phyloP scores from a whole-genome alignment of 2,888 invertebrate genomes.

The Hesperia comma region DNA sequence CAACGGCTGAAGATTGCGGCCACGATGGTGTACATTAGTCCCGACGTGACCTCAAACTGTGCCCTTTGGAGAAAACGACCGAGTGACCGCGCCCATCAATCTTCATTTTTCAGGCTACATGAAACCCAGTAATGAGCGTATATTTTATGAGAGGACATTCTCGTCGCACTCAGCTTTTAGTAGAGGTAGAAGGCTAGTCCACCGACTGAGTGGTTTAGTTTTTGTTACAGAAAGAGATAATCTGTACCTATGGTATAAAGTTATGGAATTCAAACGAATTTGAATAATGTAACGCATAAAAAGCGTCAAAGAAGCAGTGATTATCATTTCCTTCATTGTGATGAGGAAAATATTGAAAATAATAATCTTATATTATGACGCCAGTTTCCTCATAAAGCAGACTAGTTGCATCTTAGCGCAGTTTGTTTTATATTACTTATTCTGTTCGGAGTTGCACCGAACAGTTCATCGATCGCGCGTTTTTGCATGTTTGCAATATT shows the following conservation, averaged over 20 bases:
- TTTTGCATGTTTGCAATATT: no score
- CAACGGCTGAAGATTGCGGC: slow-evolving; percentile 36
- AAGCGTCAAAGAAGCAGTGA: not conserved
- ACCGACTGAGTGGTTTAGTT: not conserved
- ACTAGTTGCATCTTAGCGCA: not conserved
- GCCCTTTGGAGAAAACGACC: slow-evolving; percentile 54
- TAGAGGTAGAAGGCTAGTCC: not conserved
- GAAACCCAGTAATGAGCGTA: slow-evolving; percentile 8
- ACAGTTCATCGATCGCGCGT: no score
- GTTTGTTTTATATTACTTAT: no score
- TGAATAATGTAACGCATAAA: not conserved
- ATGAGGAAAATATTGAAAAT: slow-evolving; percentile 1
- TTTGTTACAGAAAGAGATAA: no score
- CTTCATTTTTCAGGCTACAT: slow-evolving; percentile 27
- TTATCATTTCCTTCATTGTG: not conserved
- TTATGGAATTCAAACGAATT: not conserved
- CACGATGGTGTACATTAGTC: slow-evolving; percentile 46
- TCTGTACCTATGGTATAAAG: not conserved
- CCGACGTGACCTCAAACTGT: slow-evolving; percentile 63
- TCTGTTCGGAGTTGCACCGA: no score
- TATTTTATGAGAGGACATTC: slow-evolving; percentile 1
- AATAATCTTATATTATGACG: not conserved
- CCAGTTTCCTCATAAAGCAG: not conserved
- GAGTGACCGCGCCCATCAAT: slow-evolving; percentile 55
- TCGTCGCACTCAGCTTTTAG: slow-evolving; percentile 17